phyloP scores from a whole-genome alignment of 2,797 vertebrate genomes.

The Sebastes umbrosus region DNA sequence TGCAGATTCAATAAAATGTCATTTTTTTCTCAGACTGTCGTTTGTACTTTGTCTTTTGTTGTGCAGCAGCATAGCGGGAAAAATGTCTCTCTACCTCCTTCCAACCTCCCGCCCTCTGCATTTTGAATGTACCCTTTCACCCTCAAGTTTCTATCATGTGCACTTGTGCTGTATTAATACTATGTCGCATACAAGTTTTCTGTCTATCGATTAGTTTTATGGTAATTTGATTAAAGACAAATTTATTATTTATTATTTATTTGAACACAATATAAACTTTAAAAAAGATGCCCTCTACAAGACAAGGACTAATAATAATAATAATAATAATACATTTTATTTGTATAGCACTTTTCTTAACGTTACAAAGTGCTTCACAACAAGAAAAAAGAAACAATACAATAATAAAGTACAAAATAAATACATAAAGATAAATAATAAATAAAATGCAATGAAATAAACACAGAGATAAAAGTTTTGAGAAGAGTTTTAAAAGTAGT shows the following conservation, averaged over 20 bases:
- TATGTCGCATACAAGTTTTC: neutral
- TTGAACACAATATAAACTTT: neutral
- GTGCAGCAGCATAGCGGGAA: neutral
- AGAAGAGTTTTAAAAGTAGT: too few species aligned
- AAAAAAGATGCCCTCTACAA: neutral
- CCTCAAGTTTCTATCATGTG: neutral
- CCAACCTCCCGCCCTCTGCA: neutral
- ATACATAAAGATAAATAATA: too few species aligned
- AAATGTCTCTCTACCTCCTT: neutral
- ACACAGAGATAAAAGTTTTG: too few species aligned
- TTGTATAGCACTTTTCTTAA: too few species aligned
- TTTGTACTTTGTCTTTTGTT: neutral
- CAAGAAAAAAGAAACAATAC: too few species aligned
- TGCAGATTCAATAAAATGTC: slow-evolving; percentile 85
- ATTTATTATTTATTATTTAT: too few species aligned
- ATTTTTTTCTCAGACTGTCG: slow-evolving; percentile 79
- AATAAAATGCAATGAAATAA: too few species aligned
- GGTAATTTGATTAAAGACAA: neutral
- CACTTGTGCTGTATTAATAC: neutral
- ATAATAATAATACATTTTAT: too few species aligned
- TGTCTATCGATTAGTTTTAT: neutral
- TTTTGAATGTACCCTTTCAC: neutral
- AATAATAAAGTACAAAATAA: too few species aligned
- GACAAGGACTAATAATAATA: neutral
- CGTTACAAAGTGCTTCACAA: too few species aligned